Conservation (phyloP, 2,797 vertebrate species). For the Leptoclinus maculatus region DNA sequence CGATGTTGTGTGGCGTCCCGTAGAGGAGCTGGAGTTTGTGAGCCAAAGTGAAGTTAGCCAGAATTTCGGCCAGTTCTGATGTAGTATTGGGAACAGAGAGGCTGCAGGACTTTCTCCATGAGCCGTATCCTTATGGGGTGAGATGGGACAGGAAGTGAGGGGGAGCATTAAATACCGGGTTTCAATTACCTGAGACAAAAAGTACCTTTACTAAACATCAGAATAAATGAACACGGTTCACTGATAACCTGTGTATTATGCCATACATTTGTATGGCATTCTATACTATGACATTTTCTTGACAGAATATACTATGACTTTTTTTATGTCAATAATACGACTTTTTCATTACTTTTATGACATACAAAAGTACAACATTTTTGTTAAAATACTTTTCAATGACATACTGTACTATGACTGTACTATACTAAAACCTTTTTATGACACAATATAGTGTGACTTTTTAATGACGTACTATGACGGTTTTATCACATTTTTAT, state of each 20-base stretch:
- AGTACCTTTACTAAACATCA: neutral
- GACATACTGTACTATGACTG: no score
- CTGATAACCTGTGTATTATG: neutral
- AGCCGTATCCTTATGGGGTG: conserved; percentile 77
- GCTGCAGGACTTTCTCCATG: conserved; percentile 83
- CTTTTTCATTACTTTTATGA: no score
- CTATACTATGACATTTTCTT: no score
- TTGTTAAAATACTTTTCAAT: no score
- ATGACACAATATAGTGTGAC: no score
- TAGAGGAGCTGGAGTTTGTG: conserved; percentile 84
- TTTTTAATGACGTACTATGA: no score
- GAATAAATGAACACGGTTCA: neutral
- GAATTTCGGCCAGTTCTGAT: conserved; percentile 76
- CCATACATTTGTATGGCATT: no score
- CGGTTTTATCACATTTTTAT: neutral
- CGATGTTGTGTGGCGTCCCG: conserved; percentile 83
- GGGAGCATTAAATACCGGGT: neutral
- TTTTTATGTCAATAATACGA: no score
- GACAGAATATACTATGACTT: no score
- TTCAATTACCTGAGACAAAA: conserved; percentile 3
- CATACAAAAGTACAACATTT: no score
- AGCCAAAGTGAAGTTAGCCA: conserved; percentile 78
- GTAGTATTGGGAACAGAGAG: conserved; percentile 80
- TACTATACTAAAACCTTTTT: no score
- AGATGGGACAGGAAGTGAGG: neutral